Conservation (phyloP, 2,888 invertebrate species). For the Clivina fossor region DNA sequence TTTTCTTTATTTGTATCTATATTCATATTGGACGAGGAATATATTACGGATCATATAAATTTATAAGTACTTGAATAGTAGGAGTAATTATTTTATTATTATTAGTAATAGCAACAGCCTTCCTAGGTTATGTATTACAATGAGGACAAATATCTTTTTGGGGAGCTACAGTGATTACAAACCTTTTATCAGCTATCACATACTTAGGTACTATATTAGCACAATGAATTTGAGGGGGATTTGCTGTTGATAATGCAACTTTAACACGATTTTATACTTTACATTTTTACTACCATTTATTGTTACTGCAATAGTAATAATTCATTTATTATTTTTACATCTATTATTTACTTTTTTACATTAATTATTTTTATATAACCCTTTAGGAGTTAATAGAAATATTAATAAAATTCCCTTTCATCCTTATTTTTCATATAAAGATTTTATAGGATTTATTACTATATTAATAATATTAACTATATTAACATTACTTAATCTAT, state of each 20-base stretch:
- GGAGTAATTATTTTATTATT: too few species aligned
- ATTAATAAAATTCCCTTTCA: slow-evolving; percentile 70
- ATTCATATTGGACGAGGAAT: slow-evolving; percentile 68
- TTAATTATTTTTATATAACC: slow-evolving; percentile 70
- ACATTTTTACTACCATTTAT: slow-evolving; percentile 75
- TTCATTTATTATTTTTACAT: slow-evolving; percentile 67
- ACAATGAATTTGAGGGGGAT: slow-evolving; percentile 75
- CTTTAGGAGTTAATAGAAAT: slow-evolving; percentile 65
- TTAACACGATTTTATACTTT: slow-evolving; percentile 76
- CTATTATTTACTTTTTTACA: too few species aligned
- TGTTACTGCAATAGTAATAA: slow-evolving; percentile 60
- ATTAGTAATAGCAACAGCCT: too few species aligned
- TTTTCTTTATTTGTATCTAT: slow-evolving; percentile 72
- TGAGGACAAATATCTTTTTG: slow-evolving; percentile 83
- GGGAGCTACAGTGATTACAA: slow-evolving; percentile 76
- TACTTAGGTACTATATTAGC: slow-evolving; percentile 65
- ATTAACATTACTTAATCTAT: slow-evolving; percentile 60
- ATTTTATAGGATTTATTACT: slow-evolving; percentile 63
- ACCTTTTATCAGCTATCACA: slow-evolving; percentile 71
- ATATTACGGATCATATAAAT: slow-evolving; percentile 55
- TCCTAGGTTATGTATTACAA: slow-evolving; percentile 75
- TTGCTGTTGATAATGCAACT: slow-evolving; percentile 72
- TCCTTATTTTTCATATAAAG: slow-evolving; percentile 66
- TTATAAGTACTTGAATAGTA: slow-evolving; percentile 65
- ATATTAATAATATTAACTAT: slow-evolving; percentile 57